These are phyloP conservation scores for Taphrorychus bicolor DNA, from an alignment of 2,888 invertebrate species.

Conservation along the genomic window DNA sequence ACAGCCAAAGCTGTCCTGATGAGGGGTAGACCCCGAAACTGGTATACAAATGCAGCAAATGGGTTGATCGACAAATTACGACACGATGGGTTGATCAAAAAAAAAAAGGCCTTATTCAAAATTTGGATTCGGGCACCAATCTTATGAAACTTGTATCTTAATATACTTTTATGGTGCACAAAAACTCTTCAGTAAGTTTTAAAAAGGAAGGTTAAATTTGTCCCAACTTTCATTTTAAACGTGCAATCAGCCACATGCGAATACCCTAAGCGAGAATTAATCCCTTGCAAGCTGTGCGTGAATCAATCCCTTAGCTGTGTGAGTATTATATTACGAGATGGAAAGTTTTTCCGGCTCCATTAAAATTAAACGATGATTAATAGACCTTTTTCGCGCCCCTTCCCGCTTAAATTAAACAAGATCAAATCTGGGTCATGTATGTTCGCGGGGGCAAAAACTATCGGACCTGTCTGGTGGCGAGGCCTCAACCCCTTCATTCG, in stretches of 20 bases:
- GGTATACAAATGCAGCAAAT: too few species aligned
- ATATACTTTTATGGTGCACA: too few species aligned
- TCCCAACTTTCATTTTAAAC: neutral
- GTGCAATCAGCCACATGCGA: slow-evolving; percentile 1
- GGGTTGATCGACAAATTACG: too few species aligned
- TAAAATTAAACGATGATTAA: slow-evolving; percentile 35
- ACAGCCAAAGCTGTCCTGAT: too few species aligned
- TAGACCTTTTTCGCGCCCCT: slow-evolving; percentile 19
- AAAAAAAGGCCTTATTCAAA: too few species aligned
- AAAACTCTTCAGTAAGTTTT: too few species aligned
- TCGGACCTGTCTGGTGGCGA: neutral
- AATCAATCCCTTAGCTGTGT: slow-evolving; percentile 1
- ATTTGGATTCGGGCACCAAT: too few species aligned
- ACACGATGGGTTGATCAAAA: too few species aligned
- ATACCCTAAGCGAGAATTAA: neutral
- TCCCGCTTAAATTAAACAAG: slow-evolving; percentile 17
- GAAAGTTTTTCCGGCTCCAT: slow-evolving; percentile 30
- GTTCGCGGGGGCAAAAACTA: slow-evolving; percentile 8
- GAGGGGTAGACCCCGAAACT: too few species aligned
- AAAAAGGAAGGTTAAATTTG: too few species aligned
- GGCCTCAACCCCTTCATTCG: too few species aligned
- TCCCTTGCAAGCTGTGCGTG: neutral
- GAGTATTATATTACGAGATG: slow-evolving; percentile 15
- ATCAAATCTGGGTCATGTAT: slow-evolving; percentile 29
- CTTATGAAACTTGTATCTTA: too few species aligned